Base-by-base conservation (phyloP, 2,888 invertebrate genomes). In the Dromius quadrimaculatus region DNA sequence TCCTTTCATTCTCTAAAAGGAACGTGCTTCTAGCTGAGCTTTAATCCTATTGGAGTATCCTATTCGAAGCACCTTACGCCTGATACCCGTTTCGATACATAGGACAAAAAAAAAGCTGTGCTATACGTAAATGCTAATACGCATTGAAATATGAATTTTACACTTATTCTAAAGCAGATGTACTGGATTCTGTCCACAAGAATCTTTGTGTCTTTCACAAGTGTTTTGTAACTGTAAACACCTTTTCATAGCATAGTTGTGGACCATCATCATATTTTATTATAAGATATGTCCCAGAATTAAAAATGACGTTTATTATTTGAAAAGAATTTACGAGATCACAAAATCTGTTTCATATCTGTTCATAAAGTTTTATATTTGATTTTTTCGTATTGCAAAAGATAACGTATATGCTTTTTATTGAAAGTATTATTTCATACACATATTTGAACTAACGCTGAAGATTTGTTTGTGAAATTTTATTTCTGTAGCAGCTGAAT, bases 1-100 rank as follows among this genome's bases (percentile, higher is more conserved):
- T 66, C 54, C 66, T 66, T 66, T 54, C 57, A 38, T 54, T 66
- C 20, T 66, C 38, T 54, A 66, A 66, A 66, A 41, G 38, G 57
- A 66, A 54, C 66, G 34, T 41, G 32, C 17, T 13, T 22, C 66
- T 36, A 66, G 54, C 41, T 66, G 23, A 66, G 50, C 66, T 66
- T 54, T 66, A 66, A 66, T 66, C 54, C 57, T 66, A 66, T 66
- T 66, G 66, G 54, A 36, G 47, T 36, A 38, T 15, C 36, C 19
- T 15, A 15, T 4, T 47, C 47, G 38, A 6, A 4, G n/a, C 36
- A 17, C 50, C 50, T 8, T 50, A 50, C 13, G 23, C 50, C 2
- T 28, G 22, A 22, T 11, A 13, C 15, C 22, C 2, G 1, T n/a
- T n/a, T n/a, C 50, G 50, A 17, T 50, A 0, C 50, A n/a, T 11